These are phyloP conservation scores for Paraplagusia blochii DNA, from an alignment of 2,113 vertebrate species.

Conservation along the genomic window DNA sequence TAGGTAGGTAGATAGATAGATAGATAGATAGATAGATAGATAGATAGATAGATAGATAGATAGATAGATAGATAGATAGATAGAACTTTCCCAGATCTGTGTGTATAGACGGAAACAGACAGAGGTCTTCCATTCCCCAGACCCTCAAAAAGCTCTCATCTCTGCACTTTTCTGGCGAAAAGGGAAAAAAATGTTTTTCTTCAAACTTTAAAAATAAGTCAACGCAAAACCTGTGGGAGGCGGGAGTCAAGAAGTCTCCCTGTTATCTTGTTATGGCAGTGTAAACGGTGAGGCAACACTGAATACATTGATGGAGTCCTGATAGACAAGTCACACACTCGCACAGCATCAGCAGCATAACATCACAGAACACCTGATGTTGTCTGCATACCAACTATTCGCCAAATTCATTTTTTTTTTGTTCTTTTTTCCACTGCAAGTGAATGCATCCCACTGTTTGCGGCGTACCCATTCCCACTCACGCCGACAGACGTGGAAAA, in stretches of 20 bases:
- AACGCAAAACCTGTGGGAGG: constrained; percentile 56
- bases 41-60: too few species aligned
- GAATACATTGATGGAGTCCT: constrained; percentile 60
- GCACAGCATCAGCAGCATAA: constrained; percentile 15
- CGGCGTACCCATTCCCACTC: too few species aligned
- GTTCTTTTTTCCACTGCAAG: too few species aligned
- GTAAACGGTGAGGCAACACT: constrained; percentile 60
- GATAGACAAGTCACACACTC: constrained; percentile 55
- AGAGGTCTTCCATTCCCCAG: constrained; percentile 6
- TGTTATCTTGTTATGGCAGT: constrained; percentile 65
- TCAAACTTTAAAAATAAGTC: constrained; percentile 36
- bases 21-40: too few species aligned
- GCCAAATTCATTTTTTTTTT: constrained; percentile 19
- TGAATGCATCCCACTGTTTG: too few species aligned
- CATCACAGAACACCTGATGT: constrained; percentile 53
- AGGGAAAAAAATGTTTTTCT: constrained; percentile 13
- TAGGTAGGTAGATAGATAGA: too few species aligned
- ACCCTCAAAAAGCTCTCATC: constrained; percentile 19
- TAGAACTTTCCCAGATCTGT: too few species aligned
- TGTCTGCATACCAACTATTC: constrained; percentile 50
- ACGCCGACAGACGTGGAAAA: too few species aligned
- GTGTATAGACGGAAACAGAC: constrained; percentile 1
- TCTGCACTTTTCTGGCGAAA: constrained; percentile 42
- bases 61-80: too few species aligned
- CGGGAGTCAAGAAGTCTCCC: constrained; percentile 57